These are phyloP conservation scores for Morus bassanus DNA, from an alignment of 2,797 vertebrate species.

Conservation along the genomic window DNA sequence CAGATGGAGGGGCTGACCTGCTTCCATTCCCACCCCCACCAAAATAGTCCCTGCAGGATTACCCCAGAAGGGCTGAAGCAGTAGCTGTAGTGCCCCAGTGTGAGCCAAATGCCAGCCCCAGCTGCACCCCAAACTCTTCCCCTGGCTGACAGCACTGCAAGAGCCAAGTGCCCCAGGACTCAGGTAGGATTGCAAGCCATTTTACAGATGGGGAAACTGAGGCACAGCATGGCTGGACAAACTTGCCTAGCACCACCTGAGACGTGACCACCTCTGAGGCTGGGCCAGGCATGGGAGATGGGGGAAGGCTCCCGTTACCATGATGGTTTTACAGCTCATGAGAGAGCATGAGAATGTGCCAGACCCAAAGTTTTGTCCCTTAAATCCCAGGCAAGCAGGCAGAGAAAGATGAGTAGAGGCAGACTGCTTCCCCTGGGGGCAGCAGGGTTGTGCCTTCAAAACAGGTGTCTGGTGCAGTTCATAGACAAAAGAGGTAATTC, in stretches of 20 bases:
- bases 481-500: neutral
- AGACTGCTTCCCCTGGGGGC: neutral
- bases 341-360: neutral
- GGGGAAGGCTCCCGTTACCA: neutral
- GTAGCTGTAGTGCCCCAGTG: neutral
- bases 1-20: neutral
- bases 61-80: neutral
- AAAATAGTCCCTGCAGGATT: neutral
- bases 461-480: neutral
- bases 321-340: neutral
- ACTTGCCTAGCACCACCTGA: neutral
- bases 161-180: neutral
- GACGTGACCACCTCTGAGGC: neutral
- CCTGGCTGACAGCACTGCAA: neutral
- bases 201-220: neutral
- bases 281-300: neutral
- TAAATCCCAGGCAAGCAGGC: neutral
- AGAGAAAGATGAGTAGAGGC: neutral
- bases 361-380: neutral
- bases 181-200: neutral
- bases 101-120: neutral
- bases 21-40: neutral
- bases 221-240: neutral
- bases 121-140: neutral
- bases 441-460: neutral